phyloP scores from a whole-genome alignment of 1,140 invertebrate species.

The Brachionus rubens region DNA sequence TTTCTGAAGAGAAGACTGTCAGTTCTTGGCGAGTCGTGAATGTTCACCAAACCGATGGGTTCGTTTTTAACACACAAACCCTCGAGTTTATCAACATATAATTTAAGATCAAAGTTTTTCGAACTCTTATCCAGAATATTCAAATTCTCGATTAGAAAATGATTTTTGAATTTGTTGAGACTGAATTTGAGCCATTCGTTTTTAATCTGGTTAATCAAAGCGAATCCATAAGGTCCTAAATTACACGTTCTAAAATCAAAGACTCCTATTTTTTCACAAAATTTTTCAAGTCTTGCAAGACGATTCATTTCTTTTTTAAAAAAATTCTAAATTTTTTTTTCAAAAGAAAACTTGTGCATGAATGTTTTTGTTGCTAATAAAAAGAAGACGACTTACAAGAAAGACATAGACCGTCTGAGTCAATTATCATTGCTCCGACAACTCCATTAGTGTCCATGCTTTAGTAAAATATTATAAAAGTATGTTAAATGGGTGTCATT shows the following conservation, averaged over 20 bases:
- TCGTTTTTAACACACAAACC: neutral
- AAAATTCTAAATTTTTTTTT: conserved; percentile 14
- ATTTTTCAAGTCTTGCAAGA: neutral
- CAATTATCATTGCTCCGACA: conserved; percentile 38
- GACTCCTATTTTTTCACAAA: conserved; percentile 16
- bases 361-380: neutral
- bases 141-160: neutral
- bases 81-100: neutral
- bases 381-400: conserved; percentile 28
- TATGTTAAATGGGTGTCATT: neutral
- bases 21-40: neutral
- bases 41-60: neutral
- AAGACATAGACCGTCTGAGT: conserved; percentile 28
- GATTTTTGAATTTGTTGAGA: conserved; percentile 6
- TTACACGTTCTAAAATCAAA: neutral
- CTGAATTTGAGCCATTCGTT: conserved; percentile 33
- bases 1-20: neutral
- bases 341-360: too few species aligned
- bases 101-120: neutral
- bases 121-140: neutral
- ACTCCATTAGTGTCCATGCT: conserved; percentile 35
- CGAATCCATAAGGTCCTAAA: conserved; percentile 12
- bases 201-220: conserved; percentile 25
- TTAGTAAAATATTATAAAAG: neutral
- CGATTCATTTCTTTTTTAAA: conserved; percentile 27